phyloP scores from a whole-genome alignment of 2,797 vertebrate genomes.

The Hyperoplus lanceolatus region DNA sequence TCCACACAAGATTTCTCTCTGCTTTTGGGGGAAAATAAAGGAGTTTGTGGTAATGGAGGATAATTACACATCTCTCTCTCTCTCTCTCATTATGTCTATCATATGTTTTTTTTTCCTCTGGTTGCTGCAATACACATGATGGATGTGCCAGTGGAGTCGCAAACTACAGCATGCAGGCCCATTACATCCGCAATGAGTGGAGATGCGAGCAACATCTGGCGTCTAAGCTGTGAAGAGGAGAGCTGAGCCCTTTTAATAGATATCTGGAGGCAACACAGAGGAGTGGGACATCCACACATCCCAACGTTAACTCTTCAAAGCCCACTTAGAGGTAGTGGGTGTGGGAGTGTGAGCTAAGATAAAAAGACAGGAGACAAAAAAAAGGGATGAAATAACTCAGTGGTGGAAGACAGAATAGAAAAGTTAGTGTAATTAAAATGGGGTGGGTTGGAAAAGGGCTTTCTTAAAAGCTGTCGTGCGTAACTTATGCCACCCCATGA shows the following conservation, averaged over 20 bases:
- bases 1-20: conserved; percentile 90
- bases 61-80: conserved; percentile 88
- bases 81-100: conserved; percentile 40
- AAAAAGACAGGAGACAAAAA: neutral
- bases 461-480: neutral
- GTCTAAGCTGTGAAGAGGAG: conserved; percentile 94
- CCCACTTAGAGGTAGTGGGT: conserved; percentile 60
- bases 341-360: conserved; percentile 5
- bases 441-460: neutral
- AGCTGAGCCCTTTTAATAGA: conserved; percentile 94
- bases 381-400: conserved; percentile 9
- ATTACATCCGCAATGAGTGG: conserved; percentile 99
- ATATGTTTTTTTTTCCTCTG: conserved; percentile 71
- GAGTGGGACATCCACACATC: conserved; percentile 89
- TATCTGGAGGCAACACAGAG: conserved; percentile 95
- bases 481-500: no score
- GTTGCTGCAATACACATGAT: conserved; percentile 90
- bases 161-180: conserved; percentile 98
- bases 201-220: conserved; percentile 98
- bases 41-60: conserved; percentile 95
- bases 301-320: conserved; percentile 92
- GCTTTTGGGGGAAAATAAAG: conserved; percentile 91
- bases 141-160: conserved; percentile 94
- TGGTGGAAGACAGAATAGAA: neutral
- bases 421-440: conserved; percentile 1